Evolutionary conservation across 92 coral and sea anemone species (phyloP).

Genomic region (Umimayanthus chanpuru): DNA sequence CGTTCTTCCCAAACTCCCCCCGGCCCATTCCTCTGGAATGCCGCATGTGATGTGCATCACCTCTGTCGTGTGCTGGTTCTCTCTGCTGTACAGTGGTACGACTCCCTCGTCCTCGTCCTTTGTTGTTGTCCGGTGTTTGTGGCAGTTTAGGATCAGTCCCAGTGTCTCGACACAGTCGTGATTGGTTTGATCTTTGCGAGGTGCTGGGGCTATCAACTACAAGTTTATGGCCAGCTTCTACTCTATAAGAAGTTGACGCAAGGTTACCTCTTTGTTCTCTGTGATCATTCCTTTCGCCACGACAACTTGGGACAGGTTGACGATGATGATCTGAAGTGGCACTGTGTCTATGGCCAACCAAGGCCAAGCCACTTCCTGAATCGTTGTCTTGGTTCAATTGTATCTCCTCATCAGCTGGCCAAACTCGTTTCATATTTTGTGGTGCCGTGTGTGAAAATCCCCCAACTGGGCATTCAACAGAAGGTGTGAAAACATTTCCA

Average conservation of each 20-base stretch:
- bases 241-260: not conserved
- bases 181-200: conserved; percentile 1
- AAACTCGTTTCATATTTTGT: not conserved
- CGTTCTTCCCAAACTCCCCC: not conserved
- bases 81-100: not conserved
- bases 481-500: not conserved
- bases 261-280: not conserved
- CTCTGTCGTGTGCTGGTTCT: not conserved
- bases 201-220: not conserved
- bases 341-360: no score
- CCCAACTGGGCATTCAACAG: not conserved
- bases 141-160: not conserved
- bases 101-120: not conserved
- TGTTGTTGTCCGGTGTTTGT: not conserved
- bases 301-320: not conserved
- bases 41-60: not conserved
- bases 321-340: not conserved
- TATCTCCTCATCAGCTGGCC: not conserved
- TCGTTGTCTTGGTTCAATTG: not conserved
- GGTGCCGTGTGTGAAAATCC: not conserved
- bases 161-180: not conserved
- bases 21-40: not conserved
- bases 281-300: not conserved
- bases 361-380: not conserved
- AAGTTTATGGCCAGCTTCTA: not conserved